Percentiles rank a stretch among this genome's conserved stretches.
Evolutionary conservation across 2,113 vertebrate genomes (phyloP).

Genomic region (Zosterops pallidus): DNA sequence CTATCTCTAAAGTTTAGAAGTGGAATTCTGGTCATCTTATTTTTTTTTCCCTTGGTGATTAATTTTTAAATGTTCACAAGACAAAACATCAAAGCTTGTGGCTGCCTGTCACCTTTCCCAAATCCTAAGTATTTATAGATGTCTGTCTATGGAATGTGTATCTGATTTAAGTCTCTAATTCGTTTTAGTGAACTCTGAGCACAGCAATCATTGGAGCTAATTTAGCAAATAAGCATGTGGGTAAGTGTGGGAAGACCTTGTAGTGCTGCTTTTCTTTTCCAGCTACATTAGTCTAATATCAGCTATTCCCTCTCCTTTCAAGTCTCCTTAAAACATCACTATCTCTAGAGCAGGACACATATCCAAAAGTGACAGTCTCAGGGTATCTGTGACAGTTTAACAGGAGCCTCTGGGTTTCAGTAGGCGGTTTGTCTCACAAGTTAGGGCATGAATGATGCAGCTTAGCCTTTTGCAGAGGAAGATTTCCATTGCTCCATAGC

Average conservation of each 20-base stretch:
- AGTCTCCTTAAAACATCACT: not conserved
- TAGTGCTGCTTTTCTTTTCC: not conserved
- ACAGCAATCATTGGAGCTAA: not conserved
- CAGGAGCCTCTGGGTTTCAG: not conserved
- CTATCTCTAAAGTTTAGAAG: not conserved
- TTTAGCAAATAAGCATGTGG: constrained; percentile 10
- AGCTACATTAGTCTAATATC: not conserved
- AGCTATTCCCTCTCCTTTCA: not conserved
- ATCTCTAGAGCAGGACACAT: not conserved
- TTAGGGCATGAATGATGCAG: not conserved
- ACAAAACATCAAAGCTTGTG: not conserved
- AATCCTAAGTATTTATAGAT: not conserved
- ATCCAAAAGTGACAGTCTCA: not conserved
- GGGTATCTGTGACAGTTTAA: not conserved
- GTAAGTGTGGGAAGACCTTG: not conserved
- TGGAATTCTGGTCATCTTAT: not conserved
- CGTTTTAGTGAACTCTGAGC: not conserved
- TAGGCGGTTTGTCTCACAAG: not conserved
- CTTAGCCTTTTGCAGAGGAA: not conserved
- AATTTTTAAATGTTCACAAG: not conserved
- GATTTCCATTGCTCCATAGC: not conserved
- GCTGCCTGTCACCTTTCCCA: not conserved
- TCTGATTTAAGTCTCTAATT: constrained; percentile 1
- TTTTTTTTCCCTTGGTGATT: not conserved
- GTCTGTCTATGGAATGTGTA: not conserved